Percentiles rank a stretch among this genome's conserved stretches.
These are phyloP conservation scores for Variabilichromis moorii DNA, from an alignment of 2,113 vertebrate genomes.

Conservation along the genomic window DNA sequence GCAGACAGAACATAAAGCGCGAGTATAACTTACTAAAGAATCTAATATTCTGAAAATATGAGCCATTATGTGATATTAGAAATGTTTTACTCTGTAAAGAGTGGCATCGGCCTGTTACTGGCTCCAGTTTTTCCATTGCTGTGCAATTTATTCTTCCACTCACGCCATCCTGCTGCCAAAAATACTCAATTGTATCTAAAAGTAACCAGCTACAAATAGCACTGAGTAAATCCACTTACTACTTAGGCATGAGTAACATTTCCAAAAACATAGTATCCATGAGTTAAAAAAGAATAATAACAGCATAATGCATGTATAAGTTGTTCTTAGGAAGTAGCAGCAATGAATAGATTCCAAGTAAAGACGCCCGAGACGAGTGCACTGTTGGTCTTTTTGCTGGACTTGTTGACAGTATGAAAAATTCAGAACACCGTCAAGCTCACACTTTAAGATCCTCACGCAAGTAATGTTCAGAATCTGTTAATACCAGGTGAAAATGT, in stretches of 20 bases:
- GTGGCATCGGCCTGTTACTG: not conserved
- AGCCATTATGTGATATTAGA: not conserved
- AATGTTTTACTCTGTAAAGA: not conserved
- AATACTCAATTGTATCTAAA: not conserved
- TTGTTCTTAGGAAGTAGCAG: not conserved
- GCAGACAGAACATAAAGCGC: not conserved
- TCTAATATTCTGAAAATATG: not conserved
- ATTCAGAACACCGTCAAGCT: not conserved
- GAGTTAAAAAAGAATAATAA: not conserved
- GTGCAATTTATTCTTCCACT: not conserved
- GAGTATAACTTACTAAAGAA: not conserved
- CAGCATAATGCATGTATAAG: not conserved
- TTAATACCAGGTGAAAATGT: not conserved
- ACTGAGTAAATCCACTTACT: not conserved
- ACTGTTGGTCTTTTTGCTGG: not conserved
- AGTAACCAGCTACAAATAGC: not conserved
- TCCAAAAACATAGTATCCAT: not conserved
- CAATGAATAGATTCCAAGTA: not conserved
- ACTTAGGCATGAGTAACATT: not conserved
- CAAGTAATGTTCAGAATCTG: not conserved
- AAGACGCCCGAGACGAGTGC: rapidly evolving
- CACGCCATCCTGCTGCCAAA: not conserved
- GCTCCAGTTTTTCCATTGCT: not conserved
- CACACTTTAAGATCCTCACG: not conserved
- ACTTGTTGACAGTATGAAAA: not conserved